These are phyloP conservation scores for Beaufortia kweichowensis DNA, from an alignment of 2,113 vertebrate species.

Conservation along the genomic window DNA sequence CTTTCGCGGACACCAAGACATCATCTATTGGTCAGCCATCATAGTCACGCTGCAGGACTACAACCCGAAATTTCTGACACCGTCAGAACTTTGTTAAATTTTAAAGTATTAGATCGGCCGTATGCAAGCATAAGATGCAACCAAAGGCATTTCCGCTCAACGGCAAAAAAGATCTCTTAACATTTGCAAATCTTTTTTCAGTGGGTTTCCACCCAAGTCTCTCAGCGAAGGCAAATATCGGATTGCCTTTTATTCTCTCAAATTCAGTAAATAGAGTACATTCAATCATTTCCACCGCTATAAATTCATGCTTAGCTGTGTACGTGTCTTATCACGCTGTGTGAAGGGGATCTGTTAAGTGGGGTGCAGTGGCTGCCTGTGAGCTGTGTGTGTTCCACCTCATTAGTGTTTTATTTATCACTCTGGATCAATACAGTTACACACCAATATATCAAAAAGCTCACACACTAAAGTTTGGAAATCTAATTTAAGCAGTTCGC, in stretches of 20 bases:
- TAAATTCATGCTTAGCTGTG: not conserved
- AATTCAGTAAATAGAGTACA: not conserved
- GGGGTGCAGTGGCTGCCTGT: not conserved
- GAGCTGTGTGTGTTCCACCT: constrained; percentile 17
- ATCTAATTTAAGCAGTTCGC: not conserved
- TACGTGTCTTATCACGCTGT: not conserved
- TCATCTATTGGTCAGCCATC: no score
- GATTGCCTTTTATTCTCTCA: not conserved
- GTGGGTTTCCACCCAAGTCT: no score
- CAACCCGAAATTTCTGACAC: no score
- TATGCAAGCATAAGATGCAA: no score
- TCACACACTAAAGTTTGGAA: not conserved
- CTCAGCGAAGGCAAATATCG: no score
- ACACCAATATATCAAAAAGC: not conserved
- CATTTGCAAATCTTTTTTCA: no score
- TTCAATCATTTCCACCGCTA: not conserved
- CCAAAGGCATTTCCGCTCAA: no score
- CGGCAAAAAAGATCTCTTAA: no score
- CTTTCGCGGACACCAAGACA: no score
- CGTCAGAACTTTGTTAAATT: no score
- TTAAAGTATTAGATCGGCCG: no score
- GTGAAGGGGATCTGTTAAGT: not conserved
- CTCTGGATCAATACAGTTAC: constrained; percentile 25
- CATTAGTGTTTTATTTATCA: constrained; percentile 37
- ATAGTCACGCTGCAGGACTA: no score